Conservation (phyloP, 2,888 invertebrate species). For the Pammene aurita region DNA sequence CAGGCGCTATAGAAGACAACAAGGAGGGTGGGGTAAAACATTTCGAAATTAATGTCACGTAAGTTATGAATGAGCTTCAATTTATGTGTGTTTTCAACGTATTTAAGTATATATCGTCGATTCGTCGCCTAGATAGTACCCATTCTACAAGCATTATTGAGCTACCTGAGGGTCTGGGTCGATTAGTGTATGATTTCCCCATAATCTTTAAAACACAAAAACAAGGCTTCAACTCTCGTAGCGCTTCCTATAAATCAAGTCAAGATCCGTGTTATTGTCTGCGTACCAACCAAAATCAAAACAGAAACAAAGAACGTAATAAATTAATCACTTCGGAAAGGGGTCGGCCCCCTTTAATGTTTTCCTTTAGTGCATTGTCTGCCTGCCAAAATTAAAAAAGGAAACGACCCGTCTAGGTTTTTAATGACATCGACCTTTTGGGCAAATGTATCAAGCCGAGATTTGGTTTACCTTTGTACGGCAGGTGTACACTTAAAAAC, state of each 20-base stretch:
- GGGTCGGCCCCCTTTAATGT: slow-evolving; percentile 78
- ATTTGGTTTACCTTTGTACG: slow-evolving; percentile 1
- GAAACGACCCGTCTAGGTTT: slow-evolving; percentile 70
- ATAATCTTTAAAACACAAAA: too few species aligned
- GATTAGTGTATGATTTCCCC: too few species aligned
- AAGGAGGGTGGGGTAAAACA: too few species aligned
- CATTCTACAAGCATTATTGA: too few species aligned
- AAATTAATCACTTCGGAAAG: slow-evolving; percentile 80
- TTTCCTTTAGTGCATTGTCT: slow-evolving; percentile 80
- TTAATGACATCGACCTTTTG: slow-evolving; percentile 69
- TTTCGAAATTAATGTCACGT: too few species aligned
- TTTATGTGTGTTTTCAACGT: too few species aligned
- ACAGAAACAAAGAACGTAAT: slow-evolving; percentile 80
- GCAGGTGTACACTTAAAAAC: not conserved
- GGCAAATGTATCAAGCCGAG: slow-evolving; percentile 17
- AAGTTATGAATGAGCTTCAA: too few species aligned
- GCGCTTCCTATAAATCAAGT: not conserved
- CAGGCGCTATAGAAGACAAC: too few species aligned
- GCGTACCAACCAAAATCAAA: slow-evolving; percentile 65
- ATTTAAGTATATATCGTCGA: too few species aligned
- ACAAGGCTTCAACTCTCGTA: not conserved
- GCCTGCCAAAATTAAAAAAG: slow-evolving; percentile 80
- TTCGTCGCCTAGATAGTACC: too few species aligned
- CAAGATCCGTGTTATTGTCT: slow-evolving; percentile 28
- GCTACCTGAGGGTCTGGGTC: too few species aligned